Evolutionary conservation across 2,888 invertebrate species (phyloP).

Genomic region (Agrilus biguttatus): DNA sequence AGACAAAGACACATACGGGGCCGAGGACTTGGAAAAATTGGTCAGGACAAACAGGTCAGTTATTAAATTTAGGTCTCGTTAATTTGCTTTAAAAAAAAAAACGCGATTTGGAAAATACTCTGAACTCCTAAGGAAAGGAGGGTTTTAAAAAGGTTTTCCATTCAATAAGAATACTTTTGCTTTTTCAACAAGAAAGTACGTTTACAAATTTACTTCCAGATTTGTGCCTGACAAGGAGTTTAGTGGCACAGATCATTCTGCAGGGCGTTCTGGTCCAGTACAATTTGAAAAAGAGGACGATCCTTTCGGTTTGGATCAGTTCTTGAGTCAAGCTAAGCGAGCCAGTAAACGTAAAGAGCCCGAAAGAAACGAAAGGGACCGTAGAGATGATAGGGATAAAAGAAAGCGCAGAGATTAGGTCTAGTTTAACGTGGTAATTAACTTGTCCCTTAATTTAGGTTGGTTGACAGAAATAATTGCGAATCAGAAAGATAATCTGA

Average conservation of each 20-base stretch:
- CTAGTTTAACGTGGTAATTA: too few species aligned
- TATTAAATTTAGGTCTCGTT: neutral
- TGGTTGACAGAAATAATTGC: too few species aligned
- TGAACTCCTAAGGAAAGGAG: too few species aligned
- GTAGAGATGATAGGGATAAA: constrained; percentile 32
- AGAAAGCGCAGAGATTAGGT: constrained; percentile 27
- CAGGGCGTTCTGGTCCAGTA: constrained; percentile 78
- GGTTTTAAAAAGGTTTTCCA: too few species aligned
- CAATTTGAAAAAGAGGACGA: constrained; percentile 88
- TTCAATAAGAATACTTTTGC: too few species aligned
- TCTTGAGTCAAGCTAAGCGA: constrained; percentile 93
- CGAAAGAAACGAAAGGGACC: constrained; percentile 17
- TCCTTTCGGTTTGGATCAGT: constrained; percentile 96
- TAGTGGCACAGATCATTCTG: constrained; percentile 69
- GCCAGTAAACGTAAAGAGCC: constrained; percentile 51
- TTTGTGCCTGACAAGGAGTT: constrained; percentile 98
- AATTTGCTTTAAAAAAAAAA: neutral
- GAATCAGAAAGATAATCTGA: too few species aligned
- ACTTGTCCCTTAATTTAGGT: too few species aligned
- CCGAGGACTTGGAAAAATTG: constrained; percentile 77
- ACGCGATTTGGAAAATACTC: too few species aligned
- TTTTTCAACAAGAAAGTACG: too few species aligned
- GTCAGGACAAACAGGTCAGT: constrained; percentile 67
- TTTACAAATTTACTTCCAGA: constrained; percentile 31
- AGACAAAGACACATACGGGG: constrained; percentile 83